phyloP scores from a whole-genome alignment of 2,797 vertebrate genomes.

The Bovichtus diacanthus region DNA sequence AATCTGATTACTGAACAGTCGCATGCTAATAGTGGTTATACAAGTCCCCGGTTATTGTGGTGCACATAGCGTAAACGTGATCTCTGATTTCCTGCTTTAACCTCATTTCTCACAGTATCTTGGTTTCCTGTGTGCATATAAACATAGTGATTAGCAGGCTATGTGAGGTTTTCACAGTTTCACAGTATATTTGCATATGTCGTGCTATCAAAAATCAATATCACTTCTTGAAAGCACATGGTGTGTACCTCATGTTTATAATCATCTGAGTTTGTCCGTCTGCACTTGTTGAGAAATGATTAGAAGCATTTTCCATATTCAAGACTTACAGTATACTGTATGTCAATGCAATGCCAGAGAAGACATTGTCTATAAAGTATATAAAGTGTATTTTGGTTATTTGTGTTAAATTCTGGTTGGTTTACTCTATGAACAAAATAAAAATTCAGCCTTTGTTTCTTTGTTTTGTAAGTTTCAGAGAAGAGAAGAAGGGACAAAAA shows the following conservation, averaged over 20 bases:
- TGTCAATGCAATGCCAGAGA: not conserved
- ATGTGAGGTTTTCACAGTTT: too few relatives aligned
- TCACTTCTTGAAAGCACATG: not conserved
- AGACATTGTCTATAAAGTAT: not conserved
- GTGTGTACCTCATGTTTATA: slow-evolving; percentile 4
- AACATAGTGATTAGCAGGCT: slow-evolving; percentile 17
- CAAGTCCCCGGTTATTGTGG: not conserved
- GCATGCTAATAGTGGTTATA: not conserved
- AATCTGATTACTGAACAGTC: slow-evolving; percentile 2
- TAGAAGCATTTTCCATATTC: not conserved
- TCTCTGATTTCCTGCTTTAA: slow-evolving; percentile 19
- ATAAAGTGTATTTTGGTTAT: not conserved
- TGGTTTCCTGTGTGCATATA: slow-evolving; percentile 16
- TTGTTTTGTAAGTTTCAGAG: not conserved
- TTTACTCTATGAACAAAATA: not conserved
- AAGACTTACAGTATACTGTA: not conserved
- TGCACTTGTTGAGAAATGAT: not conserved
- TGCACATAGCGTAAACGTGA: slow-evolving; percentile 10
- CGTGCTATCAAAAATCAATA: slow-evolving; percentile 2
- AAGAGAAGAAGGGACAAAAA: slow-evolving; percentile 1
- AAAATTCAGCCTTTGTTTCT: not conserved
- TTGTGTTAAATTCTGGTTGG: not conserved
- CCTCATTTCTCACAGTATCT: slow-evolving; percentile 7
- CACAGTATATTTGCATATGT: not conserved
- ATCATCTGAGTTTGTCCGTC: not conserved